Percentiles rank a stretch among this genome's conserved stretches.
phyloP scores from a whole-genome alignment of 1,140 invertebrate genomes.

The Zaprionus camerounensis region DNA sequence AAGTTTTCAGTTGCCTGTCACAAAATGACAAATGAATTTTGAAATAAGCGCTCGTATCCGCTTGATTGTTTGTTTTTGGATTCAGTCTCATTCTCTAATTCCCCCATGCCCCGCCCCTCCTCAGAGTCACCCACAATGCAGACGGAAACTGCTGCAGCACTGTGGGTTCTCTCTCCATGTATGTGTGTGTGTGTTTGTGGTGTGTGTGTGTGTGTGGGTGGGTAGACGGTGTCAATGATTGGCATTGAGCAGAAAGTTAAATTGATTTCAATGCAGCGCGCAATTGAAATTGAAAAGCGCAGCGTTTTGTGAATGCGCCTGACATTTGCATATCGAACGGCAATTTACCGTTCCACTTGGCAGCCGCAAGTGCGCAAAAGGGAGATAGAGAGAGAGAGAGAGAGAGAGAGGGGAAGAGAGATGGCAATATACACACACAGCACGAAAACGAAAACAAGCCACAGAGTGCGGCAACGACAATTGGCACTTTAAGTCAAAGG shows the following conservation, averaged over 20 bases:
- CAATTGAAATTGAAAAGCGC: constrained; percentile 80
- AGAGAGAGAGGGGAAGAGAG: not conserved
- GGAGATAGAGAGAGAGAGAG: not conserved
- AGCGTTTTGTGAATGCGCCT: constrained; percentile 73
- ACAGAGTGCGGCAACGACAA: not conserved
- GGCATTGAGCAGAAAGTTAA: constrained; percentile 80
- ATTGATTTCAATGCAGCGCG: constrained; percentile 77
- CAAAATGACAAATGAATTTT: constrained; percentile 81
- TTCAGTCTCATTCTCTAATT: constrained; percentile 37
- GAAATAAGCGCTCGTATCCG: constrained; percentile 75
- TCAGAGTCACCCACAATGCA: constrained; percentile 7
- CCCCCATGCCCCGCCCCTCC: not conserved
- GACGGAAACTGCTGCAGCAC: constrained; percentile 36
- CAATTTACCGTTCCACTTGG: constrained; percentile 74
- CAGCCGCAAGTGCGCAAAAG: constrained; percentile 38
- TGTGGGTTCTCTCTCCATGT: constrained; percentile 6
- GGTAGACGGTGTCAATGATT: constrained; percentile 70
- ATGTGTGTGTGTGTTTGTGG: constrained; percentile 1
- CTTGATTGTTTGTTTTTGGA: constrained; percentile 70
- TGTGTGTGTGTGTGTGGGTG: constrained; percentile 42
- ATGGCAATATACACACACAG: constrained; percentile 1
- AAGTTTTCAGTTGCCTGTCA: constrained; percentile 69
- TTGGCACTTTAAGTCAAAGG: constrained; percentile 2
- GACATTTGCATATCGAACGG: constrained; percentile 78
- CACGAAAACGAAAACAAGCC: constrained; percentile 12